These are phyloP conservation scores for Ramazzottius varieornatus DNA, from an alignment of 2,888 invertebrate species.

Conservation along the genomic window DNA sequence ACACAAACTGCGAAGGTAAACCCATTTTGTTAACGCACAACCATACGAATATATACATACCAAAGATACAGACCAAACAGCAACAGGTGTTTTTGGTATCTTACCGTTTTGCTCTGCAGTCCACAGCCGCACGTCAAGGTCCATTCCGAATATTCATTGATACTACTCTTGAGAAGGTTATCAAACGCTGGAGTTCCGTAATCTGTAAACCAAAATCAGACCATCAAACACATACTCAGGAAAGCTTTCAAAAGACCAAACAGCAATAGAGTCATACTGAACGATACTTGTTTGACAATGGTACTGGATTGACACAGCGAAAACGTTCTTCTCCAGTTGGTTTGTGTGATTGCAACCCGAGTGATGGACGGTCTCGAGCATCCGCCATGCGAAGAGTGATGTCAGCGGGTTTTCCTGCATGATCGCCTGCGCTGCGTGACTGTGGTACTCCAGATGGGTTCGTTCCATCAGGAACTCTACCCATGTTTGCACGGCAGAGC, in stretches of 20 bases:
- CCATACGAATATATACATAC: neutral
- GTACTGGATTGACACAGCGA: neutral
- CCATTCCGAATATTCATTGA: constrained; percentile 2
- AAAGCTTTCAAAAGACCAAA: neutral
- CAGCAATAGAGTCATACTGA: neutral
- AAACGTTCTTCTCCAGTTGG: neutral
- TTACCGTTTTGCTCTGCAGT: neutral
- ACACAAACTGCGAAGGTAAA: neutral
- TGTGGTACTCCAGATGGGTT: neutral
- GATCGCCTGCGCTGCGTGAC: neutral
- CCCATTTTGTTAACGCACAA: neutral
- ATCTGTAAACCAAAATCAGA: neutral
- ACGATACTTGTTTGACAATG: neutral
- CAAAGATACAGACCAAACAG: neutral
- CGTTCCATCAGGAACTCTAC: neutral
- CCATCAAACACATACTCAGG: neutral
- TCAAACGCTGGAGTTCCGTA: neutral
- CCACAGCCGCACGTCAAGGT: neutral
- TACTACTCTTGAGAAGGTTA: neutral
- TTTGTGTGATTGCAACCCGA: neutral
- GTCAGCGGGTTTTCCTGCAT: neutral
- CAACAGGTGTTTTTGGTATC: neutral
- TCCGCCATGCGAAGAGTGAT: neutral
- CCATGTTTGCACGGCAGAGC: neutral
- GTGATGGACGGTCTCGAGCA: neutral